Conservation (phyloP, 2,113 vertebrate genomes). For the Himantopus leucocephalus region DNA sequence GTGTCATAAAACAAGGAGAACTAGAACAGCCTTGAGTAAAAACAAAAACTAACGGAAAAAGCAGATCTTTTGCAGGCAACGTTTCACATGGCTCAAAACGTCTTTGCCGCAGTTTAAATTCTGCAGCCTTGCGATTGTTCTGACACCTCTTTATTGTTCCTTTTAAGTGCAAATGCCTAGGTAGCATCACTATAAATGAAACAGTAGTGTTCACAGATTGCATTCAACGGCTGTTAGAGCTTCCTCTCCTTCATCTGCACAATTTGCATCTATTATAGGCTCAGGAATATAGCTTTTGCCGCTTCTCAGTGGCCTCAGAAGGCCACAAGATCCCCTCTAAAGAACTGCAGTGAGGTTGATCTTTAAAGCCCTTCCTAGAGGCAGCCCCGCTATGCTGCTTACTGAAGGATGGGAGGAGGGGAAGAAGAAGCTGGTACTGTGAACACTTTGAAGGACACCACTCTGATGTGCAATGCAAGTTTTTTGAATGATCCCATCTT, state of each 20-base stretch:
- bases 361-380: not conserved
- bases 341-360: not conserved
- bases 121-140: constrained; percentile 23
- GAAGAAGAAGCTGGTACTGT: not conserved
- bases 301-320: constrained; percentile 16
- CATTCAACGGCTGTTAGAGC: constrained; percentile 9
- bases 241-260: constrained; percentile 25
- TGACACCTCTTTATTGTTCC: constrained; percentile 40
- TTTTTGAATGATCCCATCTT: not conserved
- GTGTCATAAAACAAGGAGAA: constrained; percentile 64
- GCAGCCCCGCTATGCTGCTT: not conserved
- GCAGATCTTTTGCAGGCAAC: constrained; percentile 51
- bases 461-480: not conserved
- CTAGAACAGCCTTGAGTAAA: constrained; percentile 66
- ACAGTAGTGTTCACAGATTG: constrained; percentile 40
- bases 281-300: not conserved
- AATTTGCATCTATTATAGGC: constrained; percentile 39
- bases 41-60: constrained; percentile 57
- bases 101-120: constrained; percentile 39
- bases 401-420: not conserved
- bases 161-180: constrained; percentile 50
- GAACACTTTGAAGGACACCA: not conserved
- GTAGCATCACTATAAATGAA: constrained; percentile 55
- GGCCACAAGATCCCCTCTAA: not conserved
- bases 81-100: constrained; percentile 27